phyloP scores from a whole-genome alignment of 2,113 vertebrate genomes.

The Anguilla japonica region DNA sequence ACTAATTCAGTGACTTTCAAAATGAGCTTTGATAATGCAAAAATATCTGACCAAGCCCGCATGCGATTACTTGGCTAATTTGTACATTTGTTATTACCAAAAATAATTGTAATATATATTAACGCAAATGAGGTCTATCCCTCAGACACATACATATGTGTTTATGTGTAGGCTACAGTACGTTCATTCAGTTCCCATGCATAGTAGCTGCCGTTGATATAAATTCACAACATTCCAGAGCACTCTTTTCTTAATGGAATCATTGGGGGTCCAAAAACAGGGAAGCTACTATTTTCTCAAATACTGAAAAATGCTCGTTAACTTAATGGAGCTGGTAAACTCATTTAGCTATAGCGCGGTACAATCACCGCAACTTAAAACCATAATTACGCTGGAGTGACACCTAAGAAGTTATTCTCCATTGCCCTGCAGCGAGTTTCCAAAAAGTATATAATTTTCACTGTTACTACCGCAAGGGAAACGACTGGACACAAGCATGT shows the following conservation, averaged over 20 bases:
- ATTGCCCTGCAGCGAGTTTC: neutral
- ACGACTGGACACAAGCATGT: neutral
- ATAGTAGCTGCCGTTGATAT: slow-evolving; percentile 16
- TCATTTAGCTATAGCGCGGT: neutral
- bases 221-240: neutral
- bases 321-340: neutral
- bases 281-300: neutral
- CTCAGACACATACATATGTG: neutral
- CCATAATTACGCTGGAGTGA: neutral
- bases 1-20: neutral
- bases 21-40: neutral
- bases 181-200: neutral
- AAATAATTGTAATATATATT: neutral
- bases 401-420: neutral
- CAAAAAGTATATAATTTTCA: neutral
- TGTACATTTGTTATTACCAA: neutral
- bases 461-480: neutral
- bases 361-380: neutral
- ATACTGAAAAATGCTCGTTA: neutral
- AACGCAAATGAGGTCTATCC: neutral
- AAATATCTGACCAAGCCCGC: neutral
- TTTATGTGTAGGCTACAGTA: neutral
- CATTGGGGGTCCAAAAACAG: neutral
- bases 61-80: neutral
- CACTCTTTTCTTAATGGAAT: neutral